Evolutionary conservation across 2,113 vertebrate species (phyloP).

Genomic region (Aegithalos caudatus): DNA sequence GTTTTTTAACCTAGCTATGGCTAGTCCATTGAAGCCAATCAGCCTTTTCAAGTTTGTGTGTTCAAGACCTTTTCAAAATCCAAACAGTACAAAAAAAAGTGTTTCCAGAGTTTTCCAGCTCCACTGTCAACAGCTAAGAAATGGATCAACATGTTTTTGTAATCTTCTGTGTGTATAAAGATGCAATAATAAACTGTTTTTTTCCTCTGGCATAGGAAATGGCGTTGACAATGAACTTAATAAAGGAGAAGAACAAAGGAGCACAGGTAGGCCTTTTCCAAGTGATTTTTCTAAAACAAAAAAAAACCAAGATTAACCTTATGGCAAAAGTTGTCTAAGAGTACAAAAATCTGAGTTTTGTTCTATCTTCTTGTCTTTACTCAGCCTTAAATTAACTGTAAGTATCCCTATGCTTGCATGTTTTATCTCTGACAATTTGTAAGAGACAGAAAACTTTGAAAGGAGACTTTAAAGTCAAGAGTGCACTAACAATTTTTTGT

Average conservation of each 20-base stretch:
- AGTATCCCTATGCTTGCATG: not conserved
- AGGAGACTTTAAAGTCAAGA: not conserved
- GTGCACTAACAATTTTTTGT: not conserved
- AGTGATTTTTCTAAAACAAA: not conserved
- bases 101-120: not conserved
- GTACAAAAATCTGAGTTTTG: not conserved
- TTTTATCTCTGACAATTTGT: not conserved
- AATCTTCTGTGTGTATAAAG: not conserved
- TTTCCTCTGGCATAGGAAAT: not conserved
- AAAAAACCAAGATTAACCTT: not conserved
- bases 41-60: not conserved
- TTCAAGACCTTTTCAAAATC: not conserved
- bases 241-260: not conserved
- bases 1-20: not conserved
- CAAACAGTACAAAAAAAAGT: not conserved
- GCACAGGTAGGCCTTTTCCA: not conserved
- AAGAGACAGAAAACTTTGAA: not conserved
- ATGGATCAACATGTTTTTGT: not conserved
- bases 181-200: not conserved
- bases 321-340: not conserved
- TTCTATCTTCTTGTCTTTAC: not conserved
- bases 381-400: not conserved
- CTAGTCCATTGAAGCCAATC: not conserved
- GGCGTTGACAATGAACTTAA: not conserved
- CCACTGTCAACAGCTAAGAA: not conserved